Conservation (phyloP, 2,113 vertebrate species). For the Nothoprocta perdicaria region DNA sequence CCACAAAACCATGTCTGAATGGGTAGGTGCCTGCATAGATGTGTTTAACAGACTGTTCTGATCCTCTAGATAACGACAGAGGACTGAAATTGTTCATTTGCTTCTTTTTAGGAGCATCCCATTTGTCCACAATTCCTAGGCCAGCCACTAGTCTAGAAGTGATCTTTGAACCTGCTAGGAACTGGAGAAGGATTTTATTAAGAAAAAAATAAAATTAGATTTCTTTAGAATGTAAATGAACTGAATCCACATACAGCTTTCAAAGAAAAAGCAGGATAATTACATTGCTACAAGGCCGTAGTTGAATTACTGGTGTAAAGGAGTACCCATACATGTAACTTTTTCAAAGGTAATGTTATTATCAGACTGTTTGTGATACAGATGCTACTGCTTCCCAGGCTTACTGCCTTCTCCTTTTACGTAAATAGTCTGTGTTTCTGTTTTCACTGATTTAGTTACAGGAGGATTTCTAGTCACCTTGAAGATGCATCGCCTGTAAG, state of each 20-base stretch:
- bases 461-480: background rate
- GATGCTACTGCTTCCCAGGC: slow-evolving; percentile 4
- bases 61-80: background rate
- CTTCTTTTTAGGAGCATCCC: slow-evolving; percentile 3
- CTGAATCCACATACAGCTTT: slow-evolving; percentile 41
- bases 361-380: background rate
- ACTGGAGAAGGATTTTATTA: background rate
- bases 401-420: background rate
- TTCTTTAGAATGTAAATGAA: slow-evolving; percentile 62
- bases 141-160: background rate
- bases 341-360: slow-evolving; percentile 35
- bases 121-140: slow-evolving; percentile 3
- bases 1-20: background rate
- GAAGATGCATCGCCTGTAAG: background rate
- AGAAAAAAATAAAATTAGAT: slow-evolving; percentile 26
- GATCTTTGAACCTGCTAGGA: slow-evolving; percentile 19
- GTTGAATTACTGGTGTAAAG: slow-evolving; percentile 53
- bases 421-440: background rate
- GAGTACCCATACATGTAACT: background rate
- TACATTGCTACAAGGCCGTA: slow-evolving; percentile 40
- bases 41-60: background rate
- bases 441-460: slow-evolving; percentile 16
- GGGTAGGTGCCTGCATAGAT: background rate
- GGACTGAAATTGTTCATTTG: background rate
- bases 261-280: slow-evolving; percentile 61